Evolutionary conservation across 2,888 invertebrate genomes (phyloP).

Genomic region (Sminthurides aquaticus): DNA sequence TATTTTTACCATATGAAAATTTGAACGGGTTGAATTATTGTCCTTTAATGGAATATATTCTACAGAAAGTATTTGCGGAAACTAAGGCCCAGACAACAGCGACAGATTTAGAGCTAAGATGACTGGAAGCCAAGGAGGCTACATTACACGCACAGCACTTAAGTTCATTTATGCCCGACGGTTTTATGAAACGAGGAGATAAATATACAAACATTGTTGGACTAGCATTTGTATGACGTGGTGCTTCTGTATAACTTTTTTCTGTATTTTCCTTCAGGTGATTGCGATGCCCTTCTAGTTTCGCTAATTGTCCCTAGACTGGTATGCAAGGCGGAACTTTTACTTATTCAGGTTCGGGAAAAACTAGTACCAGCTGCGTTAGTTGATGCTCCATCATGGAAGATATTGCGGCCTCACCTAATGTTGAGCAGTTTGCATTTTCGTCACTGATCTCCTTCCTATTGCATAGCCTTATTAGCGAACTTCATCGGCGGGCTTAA

Average conservation of each 20-base stretch:
- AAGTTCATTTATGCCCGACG: slow-evolving; percentile 88
- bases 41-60: too few species aligned
- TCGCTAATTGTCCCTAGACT: slow-evolving; percentile 79
- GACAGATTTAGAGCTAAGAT: slow-evolving; percentile 83
- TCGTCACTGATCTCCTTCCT: slow-evolving; percentile 62
- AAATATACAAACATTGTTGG: too few species aligned
- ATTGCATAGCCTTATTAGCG: slow-evolving; percentile 49
- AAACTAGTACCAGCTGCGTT: slow-evolving; percentile 60
- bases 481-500: slow-evolving; percentile 61
- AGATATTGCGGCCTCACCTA: slow-evolving; percentile 69
- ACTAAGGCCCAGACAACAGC: slow-evolving; percentile 66
- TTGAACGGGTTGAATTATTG: too few species aligned
- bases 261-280: slow-evolving; percentile 54
- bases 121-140: slow-evolving; percentile 82
- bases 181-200: slow-evolving; percentile 81
- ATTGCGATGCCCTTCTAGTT: slow-evolving; percentile 85
- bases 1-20: too few species aligned
- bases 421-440: slow-evolving; percentile 83
- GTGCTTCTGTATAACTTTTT: neutral
- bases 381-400: slow-evolving; percentile 48
- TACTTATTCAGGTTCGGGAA: slow-evolving; percentile 78
- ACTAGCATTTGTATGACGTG: too few species aligned
- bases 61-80: slow-evolving; percentile 57
- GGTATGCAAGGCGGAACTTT: slow-evolving; percentile 76
- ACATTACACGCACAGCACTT: slow-evolving; percentile 80